Evolutionary conservation across 2,888 invertebrate genomes (phyloP), one percentile per base, ranked within the genome.

Genomic region (Melipona beecheii): DNA sequence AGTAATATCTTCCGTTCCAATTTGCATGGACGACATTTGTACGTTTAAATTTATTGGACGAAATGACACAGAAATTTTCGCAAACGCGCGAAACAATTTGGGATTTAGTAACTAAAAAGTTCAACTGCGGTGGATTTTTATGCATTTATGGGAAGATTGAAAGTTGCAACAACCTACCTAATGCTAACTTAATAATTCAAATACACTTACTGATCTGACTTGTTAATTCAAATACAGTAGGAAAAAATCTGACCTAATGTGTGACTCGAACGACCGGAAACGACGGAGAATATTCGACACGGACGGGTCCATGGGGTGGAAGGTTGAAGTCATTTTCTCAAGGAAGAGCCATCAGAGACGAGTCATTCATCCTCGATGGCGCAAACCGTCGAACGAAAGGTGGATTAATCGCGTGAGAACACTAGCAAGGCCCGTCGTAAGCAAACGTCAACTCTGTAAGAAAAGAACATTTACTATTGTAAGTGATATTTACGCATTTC

Each of bases 391-490:
- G 21, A 43, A 52, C 52, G 31, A 70, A 27, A 64, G 24, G 65
- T 31, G n/a, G 69, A 71, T 65, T 70, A 66, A 75, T 69, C 24
- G 49, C 52, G 17, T 52, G 68, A 60, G 81, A 75, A 70, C 50
- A 2, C 60, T 66, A 83, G 62, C 87, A 86, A 64, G 76, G 86
- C 5, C 83, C 87, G 4, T 83, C 86, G 52, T 84, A 70, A 13
- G 60, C 71, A n/a, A 82, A 66, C 54, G 56, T 75, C 62, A 85
- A 31, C 19, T 74, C 82, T 80, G 73, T 2, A 43, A 62, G 75
- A 72, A 54, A 80, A 11, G 19, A 13, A 24, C 9, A 36, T 17
- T 56, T 4, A 1, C 2, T 52, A 11, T 69, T 4, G 17, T 17
- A 36, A 56, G n/a, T 54, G 36, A 70, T 56, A 9, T 1, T 1